phyloP scores from a whole-genome alignment of 2,888 invertebrate genomes.

The Drosophila glabriapex region DNA sequence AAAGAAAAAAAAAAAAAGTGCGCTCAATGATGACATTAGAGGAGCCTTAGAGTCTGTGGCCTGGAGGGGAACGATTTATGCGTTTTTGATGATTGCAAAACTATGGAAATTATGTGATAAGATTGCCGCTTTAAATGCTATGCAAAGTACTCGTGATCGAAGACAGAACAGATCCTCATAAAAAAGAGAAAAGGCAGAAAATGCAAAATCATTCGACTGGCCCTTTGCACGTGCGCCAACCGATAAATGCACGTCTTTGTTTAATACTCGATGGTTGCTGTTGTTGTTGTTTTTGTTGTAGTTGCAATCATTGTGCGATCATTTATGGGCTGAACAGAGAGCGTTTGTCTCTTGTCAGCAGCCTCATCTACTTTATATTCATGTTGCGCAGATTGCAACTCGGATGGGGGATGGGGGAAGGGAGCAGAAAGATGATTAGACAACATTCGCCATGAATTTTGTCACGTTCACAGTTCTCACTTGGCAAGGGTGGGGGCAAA shows the following conservation, averaged over 20 bases:
- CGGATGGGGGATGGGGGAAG: constrained; percentile 1
- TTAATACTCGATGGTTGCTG: constrained; percentile 5
- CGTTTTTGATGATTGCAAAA: constrained; percentile 79
- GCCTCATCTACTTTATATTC: constrained; percentile 59
- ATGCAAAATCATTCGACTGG: constrained; percentile 59
- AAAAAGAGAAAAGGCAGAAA: constrained; percentile 18
- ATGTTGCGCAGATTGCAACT: constrained; percentile 50
- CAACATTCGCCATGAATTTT: constrained; percentile 63
- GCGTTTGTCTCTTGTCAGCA: constrained; percentile 51
- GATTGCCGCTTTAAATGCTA: constrained; percentile 53
- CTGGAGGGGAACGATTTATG: constrained; percentile 76
- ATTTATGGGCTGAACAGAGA: constrained; percentile 37
- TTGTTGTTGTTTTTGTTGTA: constrained; percentile 22
- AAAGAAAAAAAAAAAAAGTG: constrained; percentile 19
- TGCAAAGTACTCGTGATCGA: constrained; percentile 74
- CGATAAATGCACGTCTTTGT: constrained; percentile 40
- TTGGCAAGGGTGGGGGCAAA: neutral
- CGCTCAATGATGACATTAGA: constrained; percentile 63
- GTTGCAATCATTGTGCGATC: constrained; percentile 65
- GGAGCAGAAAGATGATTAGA: constrained; percentile 48
- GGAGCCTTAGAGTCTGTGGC: constrained; percentile 34
- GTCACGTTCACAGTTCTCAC: constrained; percentile 70
- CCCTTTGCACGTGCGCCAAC: constrained; percentile 67
- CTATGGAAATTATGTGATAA: constrained; percentile 61
- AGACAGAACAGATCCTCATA: constrained; percentile 34